Evolutionary conservation across 2,797 vertebrate genomes (phyloP), one percentile per base, ranked within the genome.

Genomic region (Botia almorhae): DNA sequence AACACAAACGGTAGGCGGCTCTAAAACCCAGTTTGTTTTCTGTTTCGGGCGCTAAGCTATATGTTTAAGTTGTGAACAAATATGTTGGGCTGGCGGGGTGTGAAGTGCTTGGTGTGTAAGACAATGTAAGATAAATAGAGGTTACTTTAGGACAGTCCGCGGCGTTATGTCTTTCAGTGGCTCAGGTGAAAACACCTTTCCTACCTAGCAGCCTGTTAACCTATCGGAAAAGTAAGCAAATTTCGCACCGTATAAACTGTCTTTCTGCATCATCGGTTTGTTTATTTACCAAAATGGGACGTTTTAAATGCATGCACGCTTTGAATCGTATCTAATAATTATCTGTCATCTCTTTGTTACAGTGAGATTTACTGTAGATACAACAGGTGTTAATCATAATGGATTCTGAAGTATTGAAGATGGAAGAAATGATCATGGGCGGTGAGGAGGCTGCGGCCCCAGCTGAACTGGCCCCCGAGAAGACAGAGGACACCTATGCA

Each of bases 391-490:
- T 65, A 78, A 69, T 70, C 74, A 89, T 29, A 64, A 95, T 95
- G 94, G 94, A 95, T 82, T 92, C 94, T 0, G 92, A 93, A 43
- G 89, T 94, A 83, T 84, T 94, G 87, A 94, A 94, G 81, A 93
- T 95, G 75, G 90, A 95, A 78, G 93, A 95, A 61, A 94, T 95
- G 2, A 92, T 94, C 63, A 88, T 94, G 91, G 94, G 93, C 81
- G 87, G 91, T 56, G 92, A 82, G 4, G 55, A 93, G 71, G 88
- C 92, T 0, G 89, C 91, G 55, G 88, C 89, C 16, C 87, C 93
- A 81, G 89, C 90, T 10, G 86, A 89, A 81, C 85, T 69, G 58
- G 86, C 91, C 7, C 76, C 89, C 1, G 90, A 83, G 55, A 93
- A 92, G 55, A 87, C 88, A 7, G 89, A 78, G 8, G 89, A 89